phyloP scores from a whole-genome alignment of 2,888 invertebrate genomes.

The Monochamus alternatus region DNA sequence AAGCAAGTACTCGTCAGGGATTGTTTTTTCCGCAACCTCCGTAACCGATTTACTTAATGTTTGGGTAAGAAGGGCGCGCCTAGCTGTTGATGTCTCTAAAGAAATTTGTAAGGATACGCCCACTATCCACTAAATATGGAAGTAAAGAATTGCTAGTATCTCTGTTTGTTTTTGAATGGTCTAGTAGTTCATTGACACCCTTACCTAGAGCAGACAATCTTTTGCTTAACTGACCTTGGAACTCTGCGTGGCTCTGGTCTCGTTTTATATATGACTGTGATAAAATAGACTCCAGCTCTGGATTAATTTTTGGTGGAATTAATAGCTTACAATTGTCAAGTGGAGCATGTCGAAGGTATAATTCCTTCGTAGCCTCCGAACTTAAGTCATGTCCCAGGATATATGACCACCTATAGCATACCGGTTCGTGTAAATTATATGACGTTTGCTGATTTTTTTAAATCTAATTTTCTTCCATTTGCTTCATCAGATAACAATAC shows the following conservation, averaged over 20 bases:
- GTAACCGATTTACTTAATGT: background rate
- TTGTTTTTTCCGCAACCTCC: background rate
- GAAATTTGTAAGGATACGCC: background rate
- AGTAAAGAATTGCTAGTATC: too few species aligned
- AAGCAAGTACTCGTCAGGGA: background rate
- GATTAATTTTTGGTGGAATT: background rate
- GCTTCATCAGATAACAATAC: too few species aligned
- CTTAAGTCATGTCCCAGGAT: too few species aligned
- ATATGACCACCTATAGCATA: too few species aligned
- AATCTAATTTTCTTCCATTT: too few species aligned
- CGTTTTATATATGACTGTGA: too few species aligned
- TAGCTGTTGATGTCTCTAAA: background rate
- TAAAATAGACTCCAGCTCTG: background rate
- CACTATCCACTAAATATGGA: too few species aligned
- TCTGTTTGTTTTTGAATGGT: background rate
- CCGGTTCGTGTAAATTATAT: too few species aligned
- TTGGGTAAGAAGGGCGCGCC: background rate
- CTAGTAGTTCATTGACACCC: background rate
- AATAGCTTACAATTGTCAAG: background rate
- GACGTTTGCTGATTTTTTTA: too few species aligned
- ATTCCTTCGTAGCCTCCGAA: background rate
- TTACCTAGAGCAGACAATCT: background rate
- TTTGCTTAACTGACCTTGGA: background rate
- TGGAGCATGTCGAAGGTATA: background rate
- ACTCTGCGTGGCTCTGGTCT: background rate